Base-by-base conservation (phyloP, 2,797 vertebrate genomes). In the Allobates femoralis region DNA sequence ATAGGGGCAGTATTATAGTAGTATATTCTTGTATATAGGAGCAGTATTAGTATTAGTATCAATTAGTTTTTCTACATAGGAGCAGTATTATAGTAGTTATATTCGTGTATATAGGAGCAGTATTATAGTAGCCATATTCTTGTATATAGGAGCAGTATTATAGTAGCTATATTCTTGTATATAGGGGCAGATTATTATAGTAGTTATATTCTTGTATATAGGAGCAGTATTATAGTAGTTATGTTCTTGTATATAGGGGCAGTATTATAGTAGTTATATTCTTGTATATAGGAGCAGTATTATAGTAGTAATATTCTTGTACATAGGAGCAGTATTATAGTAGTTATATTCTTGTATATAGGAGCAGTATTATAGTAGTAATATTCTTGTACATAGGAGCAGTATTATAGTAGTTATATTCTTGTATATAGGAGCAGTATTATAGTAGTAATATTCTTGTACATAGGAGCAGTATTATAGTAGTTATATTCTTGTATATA, bases 221-320 rank as follows among this genome's bases (percentile, higher is more conserved):
- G 64, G 64, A 8, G 66, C 30, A 34, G 66, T 67, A 67, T 67
- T 67, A 67, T 62, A 67, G 66, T 34, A 67, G 66, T 67, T 67
- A 67, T 67, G 34, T 67, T 34, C 66, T 34, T 67, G n/a, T n/a
- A n/a, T n/a, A n/a, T n/a, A n/a, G n/a, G n/a, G n/a, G n/a, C 26
- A 66, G 62, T 66, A 66, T 66, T 66, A 66, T 66, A 66, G 62
- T 66, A 58, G 56, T 58, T 58, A 58, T 58, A 58, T 58, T 58
- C 56, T n/a, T 58, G 56, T 58, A 58, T n/a, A 66, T 66, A 66
- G 62, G 62, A 18, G 28, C 62, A 66, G 62, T 66, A 66, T 66
- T 66, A 66, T 66, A 66, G 62, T 66, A 66, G 62, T 66, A 30
- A 66, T 66, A 66, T 66, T 66, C 62, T 18, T 66, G 62, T 66